Conservation (phyloP, 2,113 vertebrate genomes). For the Pampusana beccarii region DNA sequence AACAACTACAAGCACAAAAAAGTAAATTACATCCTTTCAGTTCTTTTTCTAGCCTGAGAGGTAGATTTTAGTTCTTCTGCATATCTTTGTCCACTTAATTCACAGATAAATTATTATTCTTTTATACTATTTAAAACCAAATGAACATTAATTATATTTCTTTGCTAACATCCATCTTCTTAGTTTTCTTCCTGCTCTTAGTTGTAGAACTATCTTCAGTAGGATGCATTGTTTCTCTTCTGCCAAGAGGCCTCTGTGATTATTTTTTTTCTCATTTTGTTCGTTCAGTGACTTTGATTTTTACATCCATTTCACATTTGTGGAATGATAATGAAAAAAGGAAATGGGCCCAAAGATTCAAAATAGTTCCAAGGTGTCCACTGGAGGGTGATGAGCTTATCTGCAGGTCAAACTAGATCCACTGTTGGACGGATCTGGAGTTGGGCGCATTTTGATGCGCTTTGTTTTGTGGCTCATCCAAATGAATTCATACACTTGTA, state of each 20-base stretch:
- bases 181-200: constrained; percentile 52
- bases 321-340: neutral
- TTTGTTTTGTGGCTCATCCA: neutral
- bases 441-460: neutral
- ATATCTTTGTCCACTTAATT: constrained; percentile 48
- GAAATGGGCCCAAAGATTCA: neutral
- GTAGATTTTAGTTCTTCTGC: constrained; percentile 52
- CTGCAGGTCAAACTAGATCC: neutral
- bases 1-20: constrained; percentile 23
- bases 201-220: constrained; percentile 23
- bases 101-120: constrained; percentile 45
- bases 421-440: neutral
- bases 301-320: constrained; percentile 11
- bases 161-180: constrained; percentile 55
- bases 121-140: constrained; percentile 50
- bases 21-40: constrained; percentile 21
- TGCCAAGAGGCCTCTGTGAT: constrained; percentile 29
- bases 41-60: constrained; percentile 37
- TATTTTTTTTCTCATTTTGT: neutral
- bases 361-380: neutral
- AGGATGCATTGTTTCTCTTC: constrained; percentile 12
- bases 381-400: neutral
- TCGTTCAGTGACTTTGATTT: neutral
- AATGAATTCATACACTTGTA: neutral
- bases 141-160: constrained; percentile 54